Evolutionary conservation across 2,113 vertebrate species (phyloP).

Genomic region (Zosterops pallidus): DNA sequence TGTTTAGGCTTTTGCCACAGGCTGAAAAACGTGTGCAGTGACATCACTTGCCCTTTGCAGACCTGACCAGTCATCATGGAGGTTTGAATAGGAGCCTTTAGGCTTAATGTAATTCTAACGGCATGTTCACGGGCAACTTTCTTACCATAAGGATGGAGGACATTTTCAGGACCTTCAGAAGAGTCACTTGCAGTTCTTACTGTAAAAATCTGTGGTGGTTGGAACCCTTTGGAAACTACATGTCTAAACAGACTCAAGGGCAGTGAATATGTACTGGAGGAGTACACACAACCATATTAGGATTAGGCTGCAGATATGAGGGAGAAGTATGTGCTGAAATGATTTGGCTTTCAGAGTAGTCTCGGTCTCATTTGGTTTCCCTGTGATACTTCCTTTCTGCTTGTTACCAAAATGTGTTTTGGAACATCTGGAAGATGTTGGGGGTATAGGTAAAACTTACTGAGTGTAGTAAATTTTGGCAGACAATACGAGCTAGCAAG

Average conservation of each 20-base stretch:
- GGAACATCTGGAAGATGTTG: neutral
- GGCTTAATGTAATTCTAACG: neutral
- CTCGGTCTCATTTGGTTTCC: neutral
- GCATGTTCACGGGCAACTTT: rapidly evolving
- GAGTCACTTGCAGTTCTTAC: neutral
- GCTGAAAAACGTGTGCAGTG: rapidly evolving
- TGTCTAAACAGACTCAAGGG: neutral
- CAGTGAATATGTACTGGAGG: neutral
- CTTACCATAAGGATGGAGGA: neutral
- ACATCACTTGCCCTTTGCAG: neutral
- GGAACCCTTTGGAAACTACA: neutral
- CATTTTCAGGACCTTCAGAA: neutral
- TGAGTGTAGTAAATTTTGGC: neutral
- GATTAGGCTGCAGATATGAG: neutral
- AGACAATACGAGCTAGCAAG: neutral
- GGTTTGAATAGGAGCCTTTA: neutral
- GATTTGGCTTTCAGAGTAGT: neutral
- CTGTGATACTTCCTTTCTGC: neutral
- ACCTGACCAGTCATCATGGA: neutral
- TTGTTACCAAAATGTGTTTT: neutral
- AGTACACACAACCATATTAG: rapidly evolving
- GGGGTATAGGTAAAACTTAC: neutral
- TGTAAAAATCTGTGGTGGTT: neutral
- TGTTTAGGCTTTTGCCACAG: neutral
- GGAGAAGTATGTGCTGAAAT: neutral